Conservation (phyloP, 2,797 vertebrate species). For the Thaleichthys pacificus region DNA sequence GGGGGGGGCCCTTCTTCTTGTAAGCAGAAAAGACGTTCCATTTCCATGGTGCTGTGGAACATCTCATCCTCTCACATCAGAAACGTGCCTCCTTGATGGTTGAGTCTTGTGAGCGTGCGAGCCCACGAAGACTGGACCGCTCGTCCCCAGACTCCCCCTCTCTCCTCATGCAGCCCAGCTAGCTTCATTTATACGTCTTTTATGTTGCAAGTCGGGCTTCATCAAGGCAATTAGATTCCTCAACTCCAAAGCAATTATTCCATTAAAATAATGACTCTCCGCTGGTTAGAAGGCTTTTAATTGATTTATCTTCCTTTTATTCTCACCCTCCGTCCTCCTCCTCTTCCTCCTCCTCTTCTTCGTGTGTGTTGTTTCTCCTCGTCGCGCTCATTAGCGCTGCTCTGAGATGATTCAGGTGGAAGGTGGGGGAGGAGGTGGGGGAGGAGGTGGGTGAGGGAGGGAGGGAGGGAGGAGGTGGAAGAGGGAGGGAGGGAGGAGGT, state of each 20-base stretch:
- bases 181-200: constrained; percentile 72
- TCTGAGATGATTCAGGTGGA: constrained; percentile 33
- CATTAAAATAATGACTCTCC: constrained; percentile 66
- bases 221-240: constrained; percentile 71
- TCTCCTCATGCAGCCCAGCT: constrained; percentile 64
- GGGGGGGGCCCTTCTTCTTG: constrained; percentile 41
- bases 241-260: constrained; percentile 66
- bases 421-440: background rate
- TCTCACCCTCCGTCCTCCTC: constrained; percentile 21
- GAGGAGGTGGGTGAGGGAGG: background rate
- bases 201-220: constrained; percentile 69
- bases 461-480: too few species aligned
- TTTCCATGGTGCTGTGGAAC: constrained; percentile 43
- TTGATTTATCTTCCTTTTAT: constrained; percentile 58
- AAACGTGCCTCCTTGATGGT: background rate
- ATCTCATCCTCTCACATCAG: background rate
- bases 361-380: constrained; percentile 59
- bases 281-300: constrained; percentile 60
- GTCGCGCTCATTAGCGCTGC: constrained; percentile 72
- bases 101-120: background rate
- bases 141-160: constrained; percentile 57
- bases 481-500: too few species aligned
- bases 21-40: constrained; percentile 43
- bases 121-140: constrained; percentile 53
- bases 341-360: constrained; percentile 31